Percentiles rank a stretch among this genome's conserved stretches.
Conservation (phyloP, 2,888 invertebrate genomes). For the Napeogenes inachia region DNA sequence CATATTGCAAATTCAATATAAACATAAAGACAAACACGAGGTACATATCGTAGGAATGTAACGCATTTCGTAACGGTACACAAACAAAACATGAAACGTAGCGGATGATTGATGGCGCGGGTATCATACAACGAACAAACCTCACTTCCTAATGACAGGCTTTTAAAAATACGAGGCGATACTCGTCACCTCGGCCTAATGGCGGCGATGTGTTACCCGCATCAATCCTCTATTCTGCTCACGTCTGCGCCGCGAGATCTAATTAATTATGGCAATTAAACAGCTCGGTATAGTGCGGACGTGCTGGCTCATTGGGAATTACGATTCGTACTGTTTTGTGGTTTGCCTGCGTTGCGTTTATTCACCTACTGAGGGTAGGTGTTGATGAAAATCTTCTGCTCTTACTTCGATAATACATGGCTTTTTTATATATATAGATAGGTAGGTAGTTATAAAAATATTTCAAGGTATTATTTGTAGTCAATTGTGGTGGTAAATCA, state of each 20-base stretch:
- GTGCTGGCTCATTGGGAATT: slow-evolving; percentile 40
- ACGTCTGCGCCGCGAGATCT: slow-evolving; percentile 67
- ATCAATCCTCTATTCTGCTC: slow-evolving; percentile 72
- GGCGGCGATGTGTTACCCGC: slow-evolving; percentile 68
- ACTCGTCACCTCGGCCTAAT: slow-evolving; percentile 65
- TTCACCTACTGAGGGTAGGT: too few species aligned
- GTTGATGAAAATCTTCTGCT: too few species aligned
- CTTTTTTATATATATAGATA: too few species aligned
- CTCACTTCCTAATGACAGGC: slow-evolving; percentile 65
- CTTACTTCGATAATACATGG: too few species aligned
- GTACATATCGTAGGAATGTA: slow-evolving; percentile 29
- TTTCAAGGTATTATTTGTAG: too few species aligned
- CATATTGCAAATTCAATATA: slow-evolving; percentile 8
- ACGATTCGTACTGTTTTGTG: slow-evolving; percentile 35
- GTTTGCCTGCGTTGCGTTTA: too few species aligned
- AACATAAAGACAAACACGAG: slow-evolving; percentile 5
- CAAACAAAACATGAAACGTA: slow-evolving; percentile 40
- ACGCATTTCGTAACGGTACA: slow-evolving; percentile 48
- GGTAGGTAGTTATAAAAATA: too few species aligned
- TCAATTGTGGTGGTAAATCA: too few species aligned
- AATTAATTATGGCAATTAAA: slow-evolving; percentile 77
- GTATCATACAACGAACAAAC: slow-evolving; percentile 58
- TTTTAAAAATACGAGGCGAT: slow-evolving; percentile 56
- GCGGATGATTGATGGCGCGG: slow-evolving; percentile 61
- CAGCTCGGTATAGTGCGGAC: slow-evolving; percentile 52